Evolutionary conservation across 37 sponge, comb jelly and placozoan species (phyloP).

Genomic region (Theonella swinhoei): DNA sequence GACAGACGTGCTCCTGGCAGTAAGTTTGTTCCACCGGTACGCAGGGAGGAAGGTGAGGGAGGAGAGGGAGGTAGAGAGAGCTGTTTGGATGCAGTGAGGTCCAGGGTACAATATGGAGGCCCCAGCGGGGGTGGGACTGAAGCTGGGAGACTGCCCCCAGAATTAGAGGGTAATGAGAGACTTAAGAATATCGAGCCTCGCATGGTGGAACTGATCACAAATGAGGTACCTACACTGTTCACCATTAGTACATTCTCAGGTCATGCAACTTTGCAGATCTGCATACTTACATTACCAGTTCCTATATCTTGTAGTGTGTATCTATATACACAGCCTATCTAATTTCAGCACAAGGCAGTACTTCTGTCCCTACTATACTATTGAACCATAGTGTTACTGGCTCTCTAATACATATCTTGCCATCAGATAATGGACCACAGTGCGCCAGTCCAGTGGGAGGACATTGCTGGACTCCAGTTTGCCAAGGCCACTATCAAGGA

Average conservation of each 20-base stretch:
- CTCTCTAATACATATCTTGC: no score
- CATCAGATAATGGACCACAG: constrained; percentile 94
- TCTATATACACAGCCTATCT: background rate
- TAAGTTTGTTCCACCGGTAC: constrained; percentile 81
- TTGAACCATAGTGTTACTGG: no score
- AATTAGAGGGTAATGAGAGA: constrained; percentile 79
- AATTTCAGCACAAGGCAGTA: no score
- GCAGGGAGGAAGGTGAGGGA: constrained; percentile 40
- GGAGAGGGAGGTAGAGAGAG: background rate
- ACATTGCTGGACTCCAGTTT: constrained; percentile 97
- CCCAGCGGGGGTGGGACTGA: background rate
- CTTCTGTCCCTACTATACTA: no score
- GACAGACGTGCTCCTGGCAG: constrained; percentile 29
- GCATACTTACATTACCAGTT: background rate
- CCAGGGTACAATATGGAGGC: constrained; percentile 30
- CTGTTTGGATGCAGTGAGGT: constrained; percentile 8
- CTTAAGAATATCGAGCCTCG: constrained; percentile 87
- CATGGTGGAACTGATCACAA: constrained; percentile 94
- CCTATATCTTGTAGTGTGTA: no score
- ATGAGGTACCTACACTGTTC: constrained; percentile 76
- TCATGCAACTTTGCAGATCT: no score
- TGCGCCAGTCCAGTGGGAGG: constrained; percentile 90
- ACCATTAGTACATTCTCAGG: background rate
- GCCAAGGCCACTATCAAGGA: constrained; percentile 97
- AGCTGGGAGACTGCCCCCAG: constrained; percentile 46